Conservation (phyloP, 2,797 vertebrate genomes). For the Centroberyx gerrardi region DNA sequence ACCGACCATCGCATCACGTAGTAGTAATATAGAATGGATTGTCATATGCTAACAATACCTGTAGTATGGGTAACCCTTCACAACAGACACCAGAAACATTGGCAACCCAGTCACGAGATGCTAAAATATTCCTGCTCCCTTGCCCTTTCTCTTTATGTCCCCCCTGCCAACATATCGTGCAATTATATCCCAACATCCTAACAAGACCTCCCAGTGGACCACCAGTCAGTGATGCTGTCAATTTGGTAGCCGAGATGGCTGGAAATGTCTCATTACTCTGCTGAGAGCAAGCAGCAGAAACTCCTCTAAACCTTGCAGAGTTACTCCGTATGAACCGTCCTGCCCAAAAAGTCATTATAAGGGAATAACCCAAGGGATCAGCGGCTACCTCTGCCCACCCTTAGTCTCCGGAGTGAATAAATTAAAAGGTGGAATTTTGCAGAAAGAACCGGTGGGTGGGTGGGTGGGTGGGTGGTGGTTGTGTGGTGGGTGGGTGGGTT, state of each 20-base stretch:
- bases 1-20: neutral
- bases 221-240: slow-evolving; percentile 76
- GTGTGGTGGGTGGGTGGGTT: too few relatives aligned
- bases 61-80: neutral
- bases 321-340: slow-evolving; percentile 54
- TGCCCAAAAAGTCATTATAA: slow-evolving; percentile 69
- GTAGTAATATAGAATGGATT: neutral
- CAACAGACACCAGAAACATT: slow-evolving; percentile 16
- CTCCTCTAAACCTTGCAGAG: slow-evolving; percentile 32
- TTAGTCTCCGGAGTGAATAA: slow-evolving; percentile 54
- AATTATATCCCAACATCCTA: slow-evolving; percentile 81
- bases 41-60: neutral
- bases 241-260: slow-evolving; percentile 60
- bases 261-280: slow-evolving; percentile 80
- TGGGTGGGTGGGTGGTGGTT: neutral
- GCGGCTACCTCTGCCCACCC: slow-evolving; percentile 59
- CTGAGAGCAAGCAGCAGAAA: slow-evolving; percentile 56
- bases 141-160: slow-evolving; percentile 58
- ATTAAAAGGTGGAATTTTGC: slow-evolving; percentile 52
- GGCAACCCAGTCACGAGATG: slow-evolving; percentile 4
- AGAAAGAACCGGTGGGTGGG: slow-evolving; percentile 30
- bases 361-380: slow-evolving; percentile 54
- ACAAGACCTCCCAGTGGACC: slow-evolving; percentile 77
- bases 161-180: slow-evolving; percentile 60
- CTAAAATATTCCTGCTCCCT: slow-evolving; percentile 25